A percentile compares a stretch with the other conserved stretches of the same genome.
Conservation (phyloP, 1,140 invertebrate genomes). For the Mercenaria mercenaria region DNA sequence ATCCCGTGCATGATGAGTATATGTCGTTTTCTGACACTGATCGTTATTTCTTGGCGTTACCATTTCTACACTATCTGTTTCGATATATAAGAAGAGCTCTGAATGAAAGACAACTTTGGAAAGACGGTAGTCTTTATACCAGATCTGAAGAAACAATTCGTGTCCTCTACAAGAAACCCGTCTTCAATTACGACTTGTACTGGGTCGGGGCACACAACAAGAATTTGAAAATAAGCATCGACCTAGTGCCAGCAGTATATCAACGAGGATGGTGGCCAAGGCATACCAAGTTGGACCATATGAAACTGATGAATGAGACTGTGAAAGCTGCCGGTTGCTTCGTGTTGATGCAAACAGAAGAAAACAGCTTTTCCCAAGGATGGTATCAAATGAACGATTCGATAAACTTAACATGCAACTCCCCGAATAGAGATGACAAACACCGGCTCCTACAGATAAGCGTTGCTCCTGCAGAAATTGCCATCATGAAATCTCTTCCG, state of each 20-base stretch:
- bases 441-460: background rate
- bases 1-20: background rate
- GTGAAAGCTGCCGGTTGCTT: background rate
- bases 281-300: background rate
- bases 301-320: background rate
- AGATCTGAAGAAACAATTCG: background rate
- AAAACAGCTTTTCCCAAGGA: background rate
- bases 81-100: background rate
- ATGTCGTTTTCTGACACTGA: background rate
- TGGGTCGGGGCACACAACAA: background rate
- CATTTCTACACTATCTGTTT: background rate
- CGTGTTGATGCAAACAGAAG: background rate
- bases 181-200: background rate
- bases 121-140: background rate
- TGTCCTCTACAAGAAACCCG: background rate
- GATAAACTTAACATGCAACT: background rate
- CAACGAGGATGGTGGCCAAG: background rate
- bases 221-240: background rate
- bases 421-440: background rate
- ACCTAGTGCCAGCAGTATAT: background rate
- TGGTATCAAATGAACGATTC: background rate
- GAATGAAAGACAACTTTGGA: background rate
- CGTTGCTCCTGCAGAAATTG: background rate
- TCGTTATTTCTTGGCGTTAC: background rate
- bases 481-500: background rate